These are phyloP conservation scores for Xenus cinereus DNA, from an alignment of 2,113 vertebrate species.

Conservation along the genomic window DNA sequence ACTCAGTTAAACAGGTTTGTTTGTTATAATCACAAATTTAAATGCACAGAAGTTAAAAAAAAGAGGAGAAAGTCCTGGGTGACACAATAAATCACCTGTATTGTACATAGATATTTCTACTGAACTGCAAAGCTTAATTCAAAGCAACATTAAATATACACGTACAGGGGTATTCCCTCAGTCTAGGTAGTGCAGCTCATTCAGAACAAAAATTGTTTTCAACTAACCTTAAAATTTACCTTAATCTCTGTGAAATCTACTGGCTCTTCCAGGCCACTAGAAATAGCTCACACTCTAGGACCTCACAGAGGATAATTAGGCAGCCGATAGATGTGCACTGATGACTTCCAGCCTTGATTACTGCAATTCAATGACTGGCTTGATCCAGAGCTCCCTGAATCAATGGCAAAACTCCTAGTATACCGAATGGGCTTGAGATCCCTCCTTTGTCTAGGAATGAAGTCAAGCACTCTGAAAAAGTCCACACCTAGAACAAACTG, in stretches of 20 bases:
- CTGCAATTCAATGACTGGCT: constrained; percentile 50
- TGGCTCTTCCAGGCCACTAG: constrained; percentile 63
- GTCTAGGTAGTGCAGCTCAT: neutral
- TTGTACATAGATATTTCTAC: neutral
- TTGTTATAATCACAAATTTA: constrained; percentile 53
- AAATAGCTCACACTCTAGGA: constrained; percentile 53
- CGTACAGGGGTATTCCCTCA: neutral
- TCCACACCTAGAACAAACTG: constrained; percentile 42
- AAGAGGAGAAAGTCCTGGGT: constrained; percentile 24
- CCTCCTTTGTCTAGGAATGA: constrained; percentile 24
- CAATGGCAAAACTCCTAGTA: constrained; percentile 48
- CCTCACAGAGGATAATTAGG: constrained; percentile 37
- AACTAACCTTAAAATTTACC: constrained; percentile 63
- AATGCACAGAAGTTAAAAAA: constrained; percentile 25
- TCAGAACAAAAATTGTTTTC: constrained; percentile 35
- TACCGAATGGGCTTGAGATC: neutral
- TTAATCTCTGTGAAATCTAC: constrained; percentile 62
- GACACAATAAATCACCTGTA: constrained; percentile 17
- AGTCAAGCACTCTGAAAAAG: constrained; percentile 29
- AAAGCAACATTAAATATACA: neutral
- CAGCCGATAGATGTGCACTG: constrained; percentile 12
- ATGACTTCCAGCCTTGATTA: constrained; percentile 47
- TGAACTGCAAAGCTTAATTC: constrained; percentile 24
- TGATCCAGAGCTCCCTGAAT: constrained; percentile 58
- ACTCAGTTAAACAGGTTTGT: constrained; percentile 35